Evolutionary conservation across 2,888 invertebrate genomes (phyloP).

Genomic region (Conops quadrifasciatus): DNA sequence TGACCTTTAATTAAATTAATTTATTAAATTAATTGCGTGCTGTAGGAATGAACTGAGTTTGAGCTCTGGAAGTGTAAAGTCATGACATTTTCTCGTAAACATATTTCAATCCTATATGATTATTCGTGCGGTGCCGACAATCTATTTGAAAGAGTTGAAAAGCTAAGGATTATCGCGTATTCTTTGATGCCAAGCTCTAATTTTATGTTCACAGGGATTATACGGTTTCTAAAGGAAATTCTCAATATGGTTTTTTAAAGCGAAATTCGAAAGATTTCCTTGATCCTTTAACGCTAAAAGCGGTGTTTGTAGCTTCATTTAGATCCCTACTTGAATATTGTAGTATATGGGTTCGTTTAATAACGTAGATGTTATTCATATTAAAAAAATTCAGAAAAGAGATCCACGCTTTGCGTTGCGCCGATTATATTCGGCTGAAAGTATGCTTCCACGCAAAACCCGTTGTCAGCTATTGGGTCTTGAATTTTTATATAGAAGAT

Average conservation of each 20-base stretch:
- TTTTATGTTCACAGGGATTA: neutral
- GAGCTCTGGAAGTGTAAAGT: too few species aligned
- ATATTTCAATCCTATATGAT: neutral
- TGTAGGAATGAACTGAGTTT: too few species aligned
- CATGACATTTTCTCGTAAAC: neutral
- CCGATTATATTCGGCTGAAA: too few species aligned
- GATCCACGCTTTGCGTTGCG: too few species aligned
- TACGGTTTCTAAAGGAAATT: neutral
- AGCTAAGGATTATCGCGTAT: neutral
- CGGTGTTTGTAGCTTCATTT: neutral
- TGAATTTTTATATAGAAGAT: too few species aligned
- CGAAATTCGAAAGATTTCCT: slow-evolving; percentile 1
- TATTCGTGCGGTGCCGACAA: neutral
- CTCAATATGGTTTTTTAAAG: slow-evolving; percentile 4
- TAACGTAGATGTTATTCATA: too few species aligned
- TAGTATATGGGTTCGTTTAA: too few species aligned
- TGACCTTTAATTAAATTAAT: too few species aligned
- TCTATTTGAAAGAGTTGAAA: neutral
- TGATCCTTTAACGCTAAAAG: neutral
- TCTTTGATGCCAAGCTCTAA: neutral
- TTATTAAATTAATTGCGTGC: too few species aligned
- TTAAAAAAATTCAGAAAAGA: too few species aligned
- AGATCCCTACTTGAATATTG: neutral
- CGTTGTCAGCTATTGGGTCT: too few species aligned
- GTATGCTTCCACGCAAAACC: too few species aligned